Percentiles rank a stretch among this genome's conserved stretches.
These are phyloP conservation scores for Pithys albifrons DNA, from an alignment of 2,113 vertebrate genomes.

Conservation along the genomic window DNA sequence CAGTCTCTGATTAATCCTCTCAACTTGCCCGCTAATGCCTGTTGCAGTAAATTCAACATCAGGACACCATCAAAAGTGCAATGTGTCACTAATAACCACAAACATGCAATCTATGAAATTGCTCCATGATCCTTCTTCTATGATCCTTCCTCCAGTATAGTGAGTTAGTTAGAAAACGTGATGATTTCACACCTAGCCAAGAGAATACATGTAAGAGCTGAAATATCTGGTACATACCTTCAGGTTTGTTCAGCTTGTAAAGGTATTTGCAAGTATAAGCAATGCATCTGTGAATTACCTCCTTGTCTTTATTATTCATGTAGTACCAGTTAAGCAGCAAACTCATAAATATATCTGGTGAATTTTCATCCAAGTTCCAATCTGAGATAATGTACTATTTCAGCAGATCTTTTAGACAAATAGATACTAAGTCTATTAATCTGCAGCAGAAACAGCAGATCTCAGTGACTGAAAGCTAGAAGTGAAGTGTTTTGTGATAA, in stretches of 20 bases:
- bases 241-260: background rate
- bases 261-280: background rate
- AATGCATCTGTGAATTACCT: background rate
- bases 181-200: background rate
- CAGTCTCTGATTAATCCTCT: background rate
- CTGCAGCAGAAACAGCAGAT: background rate
- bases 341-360: background rate
- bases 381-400: background rate
- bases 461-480: background rate
- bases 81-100: background rate
- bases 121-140: background rate
- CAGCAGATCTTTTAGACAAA: background rate
- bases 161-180: background rate
- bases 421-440: background rate
- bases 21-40: background rate
- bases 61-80: background rate
- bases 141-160: background rate
- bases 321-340: background rate
- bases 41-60: background rate
- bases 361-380: background rate
- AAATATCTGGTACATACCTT: background rate
- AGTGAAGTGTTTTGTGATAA: background rate
- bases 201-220: background rate
- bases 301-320: background rate
- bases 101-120: background rate